These are phyloP conservation scores for Hypsibius dujardini DNA, from an alignment of 1,140 invertebrate genomes.

Conservation along the genomic window DNA sequence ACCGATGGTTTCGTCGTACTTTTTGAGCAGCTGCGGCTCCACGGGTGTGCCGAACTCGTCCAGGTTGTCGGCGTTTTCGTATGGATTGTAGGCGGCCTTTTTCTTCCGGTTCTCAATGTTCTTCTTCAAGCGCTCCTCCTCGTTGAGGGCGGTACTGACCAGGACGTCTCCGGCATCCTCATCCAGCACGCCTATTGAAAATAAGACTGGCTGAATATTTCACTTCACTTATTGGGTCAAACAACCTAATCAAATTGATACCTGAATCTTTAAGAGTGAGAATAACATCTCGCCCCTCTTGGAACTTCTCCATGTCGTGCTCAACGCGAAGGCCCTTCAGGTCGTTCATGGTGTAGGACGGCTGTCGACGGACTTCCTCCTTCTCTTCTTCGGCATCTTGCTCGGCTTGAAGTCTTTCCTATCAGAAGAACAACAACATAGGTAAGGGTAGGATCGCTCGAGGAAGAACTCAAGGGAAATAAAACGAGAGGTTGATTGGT, in stretches of 20 bases:
- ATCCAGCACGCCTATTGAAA: constrained; percentile 47
- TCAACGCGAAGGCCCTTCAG: constrained; percentile 69
- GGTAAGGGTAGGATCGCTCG: too few species aligned
- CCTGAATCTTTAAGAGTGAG: constrained; percentile 68
- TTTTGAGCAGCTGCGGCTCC: constrained; percentile 45
- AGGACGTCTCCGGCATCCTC: constrained; percentile 63
- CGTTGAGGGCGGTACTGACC: constrained; percentile 85
- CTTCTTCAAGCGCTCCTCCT: constrained; percentile 74
- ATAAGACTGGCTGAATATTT: constrained; percentile 13
- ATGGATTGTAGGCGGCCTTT: constrained; percentile 58
- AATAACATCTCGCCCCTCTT: constrained; percentile 64
- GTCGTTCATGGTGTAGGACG: constrained; percentile 47
- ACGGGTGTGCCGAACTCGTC: constrained; percentile 53
- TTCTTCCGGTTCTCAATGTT: constrained; percentile 69
- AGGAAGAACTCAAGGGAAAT: too few species aligned
- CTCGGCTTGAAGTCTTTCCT: too few species aligned
- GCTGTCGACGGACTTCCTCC: not conserved
- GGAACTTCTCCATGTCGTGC: constrained; percentile 57
- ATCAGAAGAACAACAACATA: too few species aligned
- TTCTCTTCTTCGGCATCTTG: constrained; percentile 51
- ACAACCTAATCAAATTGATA: constrained; percentile 16
- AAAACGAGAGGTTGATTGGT: too few species aligned
- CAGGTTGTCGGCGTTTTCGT: constrained; percentile 58
- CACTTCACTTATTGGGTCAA: constrained; percentile 13
- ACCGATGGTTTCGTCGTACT: constrained; percentile 90